Base-by-base conservation (phyloP, 2,888 invertebrate genomes). In the Nomada hirtipes region DNA sequence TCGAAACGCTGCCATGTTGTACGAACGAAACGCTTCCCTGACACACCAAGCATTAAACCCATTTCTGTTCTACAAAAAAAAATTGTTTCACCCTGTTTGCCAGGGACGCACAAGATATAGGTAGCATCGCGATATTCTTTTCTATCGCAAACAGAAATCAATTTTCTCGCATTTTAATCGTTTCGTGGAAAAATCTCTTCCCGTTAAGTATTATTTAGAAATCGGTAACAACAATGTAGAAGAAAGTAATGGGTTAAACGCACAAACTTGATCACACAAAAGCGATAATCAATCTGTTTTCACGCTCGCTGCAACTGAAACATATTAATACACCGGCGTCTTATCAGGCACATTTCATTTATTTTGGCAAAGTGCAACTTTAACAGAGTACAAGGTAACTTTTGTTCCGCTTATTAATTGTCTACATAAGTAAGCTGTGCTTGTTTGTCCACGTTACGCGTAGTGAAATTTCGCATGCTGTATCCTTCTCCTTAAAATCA, bases 371-470 rank as follows among this genome's bases (percentile, higher is more conserved):
- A 29, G 4, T 36, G 36, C 36, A 36, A 36, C 7, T 36, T 36
- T 36, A 36, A 36, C 36, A 36, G 36, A 36, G 36, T 36, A 53
- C 47, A 67, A 71, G 77, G 74, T 77, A 79, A 82, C 63, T 59
- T 26, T 29, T 29, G 53, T 36, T 42, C 53, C n/a, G 83, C 68
- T 82, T 83, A n/a, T 50, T 52, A 60, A 67, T 67, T 26, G 26
- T 47, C 4, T 18, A 53, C 13, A n/a, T 47, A n/a, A 44, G 52
- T 52, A 44, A 44, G 26, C 11, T 42, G 18, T 47, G 9, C 29
- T 61, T 57, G 15, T 47, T 23, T 13, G 53, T 18, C 13, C 29
- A 29, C n/a, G 47, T 13, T 47, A 3, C 47, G 47, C 47, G 1
- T 47, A 47, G 3, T 3, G 13, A 47, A 47, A 15, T 47, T 18